Conservation (phyloP, 2,888 invertebrate genomes). For the Drosophila hawaiiensis region DNA sequence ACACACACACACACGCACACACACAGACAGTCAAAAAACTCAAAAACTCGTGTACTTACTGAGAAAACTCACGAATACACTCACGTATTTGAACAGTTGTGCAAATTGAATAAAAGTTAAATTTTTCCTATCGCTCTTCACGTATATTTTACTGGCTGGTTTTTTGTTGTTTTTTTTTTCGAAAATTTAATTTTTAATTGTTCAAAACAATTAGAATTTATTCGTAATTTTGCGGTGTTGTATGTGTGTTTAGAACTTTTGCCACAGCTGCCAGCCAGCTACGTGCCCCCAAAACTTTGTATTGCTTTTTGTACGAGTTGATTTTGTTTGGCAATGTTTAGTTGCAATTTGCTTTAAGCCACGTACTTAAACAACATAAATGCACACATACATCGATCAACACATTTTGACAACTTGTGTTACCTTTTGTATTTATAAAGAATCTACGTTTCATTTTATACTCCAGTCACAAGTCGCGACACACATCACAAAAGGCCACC, state of each 20-base stretch:
- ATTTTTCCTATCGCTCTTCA: slow-evolving; percentile 28
- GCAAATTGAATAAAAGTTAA: slow-evolving; percentile 69
- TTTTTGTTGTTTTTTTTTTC: slow-evolving; percentile 25
- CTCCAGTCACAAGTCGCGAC: slow-evolving; percentile 23
- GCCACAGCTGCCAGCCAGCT: slow-evolving; percentile 55
- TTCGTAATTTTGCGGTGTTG: slow-evolving; percentile 63
- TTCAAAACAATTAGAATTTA: slow-evolving; percentile 80
- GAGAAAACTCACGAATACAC: slow-evolving; percentile 39
- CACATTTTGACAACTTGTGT: slow-evolving; percentile 12
- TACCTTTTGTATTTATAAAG: slow-evolving; percentile 12
- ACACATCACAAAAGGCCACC: slow-evolving; percentile 17
- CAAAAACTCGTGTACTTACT: slow-evolving; percentile 13
- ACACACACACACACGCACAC: slow-evolving; percentile 29
- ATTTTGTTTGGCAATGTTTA: slow-evolving; percentile 32
- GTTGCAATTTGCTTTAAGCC: slow-evolving; percentile 41
- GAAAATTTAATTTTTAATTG: slow-evolving; percentile 78
- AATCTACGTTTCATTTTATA: slow-evolving; percentile 16
- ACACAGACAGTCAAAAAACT: slow-evolving; percentile 37
- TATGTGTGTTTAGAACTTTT: slow-evolving; percentile 45
- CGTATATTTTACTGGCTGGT: slow-evolving; percentile 26
- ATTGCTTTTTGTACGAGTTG: slow-evolving; percentile 10
- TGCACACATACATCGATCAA: slow-evolving; percentile 44
- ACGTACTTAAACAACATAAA: slow-evolving; percentile 13
- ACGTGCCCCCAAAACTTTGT: slow-evolving; percentile 61
- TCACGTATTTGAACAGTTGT: slow-evolving; percentile 63